Percentiles rank a stretch among this genome's conserved stretches.
Evolutionary conservation across 2,113 vertebrate genomes (phyloP).

Genomic region (Muntiacus reevesi): DNA sequence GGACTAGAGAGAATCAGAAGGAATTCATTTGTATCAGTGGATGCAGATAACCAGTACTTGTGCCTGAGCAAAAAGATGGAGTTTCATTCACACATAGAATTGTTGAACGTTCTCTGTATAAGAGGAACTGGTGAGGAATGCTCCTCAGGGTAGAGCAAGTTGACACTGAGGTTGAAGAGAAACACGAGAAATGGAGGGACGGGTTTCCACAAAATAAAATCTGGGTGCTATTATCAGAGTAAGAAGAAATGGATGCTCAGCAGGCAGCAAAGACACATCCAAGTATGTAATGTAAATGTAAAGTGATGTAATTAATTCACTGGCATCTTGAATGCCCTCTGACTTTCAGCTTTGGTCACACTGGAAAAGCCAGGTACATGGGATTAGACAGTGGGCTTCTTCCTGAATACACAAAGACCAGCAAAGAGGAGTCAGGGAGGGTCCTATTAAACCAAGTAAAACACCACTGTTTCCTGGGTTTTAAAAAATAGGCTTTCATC

Average conservation of each 20-base stretch:
- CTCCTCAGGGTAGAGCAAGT: neutral
- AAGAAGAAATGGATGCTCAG: neutral
- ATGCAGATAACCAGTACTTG: neutral
- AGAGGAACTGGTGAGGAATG: neutral
- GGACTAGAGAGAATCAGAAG: neutral
- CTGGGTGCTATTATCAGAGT: neutral
- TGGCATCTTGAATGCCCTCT: neutral
- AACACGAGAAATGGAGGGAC: neutral
- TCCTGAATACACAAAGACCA: neutral
- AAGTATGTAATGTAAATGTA: neutral
- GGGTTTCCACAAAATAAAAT: neutral
- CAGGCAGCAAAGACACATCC: neutral
- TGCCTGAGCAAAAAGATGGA: neutral
- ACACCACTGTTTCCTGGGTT: neutral
- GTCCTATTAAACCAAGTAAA: neutral
- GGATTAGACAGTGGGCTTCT: neutral
- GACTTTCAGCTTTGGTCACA: neutral
- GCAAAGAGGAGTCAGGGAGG: neutral
- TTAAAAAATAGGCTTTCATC: neutral
- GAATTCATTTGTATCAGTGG: neutral
- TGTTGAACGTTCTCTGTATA: neutral
- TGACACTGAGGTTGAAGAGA: neutral
- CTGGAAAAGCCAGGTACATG: neutral
- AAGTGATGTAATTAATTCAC: neutral
- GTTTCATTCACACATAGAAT: neutral